Percentiles rank a stretch among this genome's conserved stretches.
These are phyloP conservation scores for Cryptops parisi DNA, from an alignment of 2,888 invertebrate genomes.

Conservation along the genomic window DNA sequence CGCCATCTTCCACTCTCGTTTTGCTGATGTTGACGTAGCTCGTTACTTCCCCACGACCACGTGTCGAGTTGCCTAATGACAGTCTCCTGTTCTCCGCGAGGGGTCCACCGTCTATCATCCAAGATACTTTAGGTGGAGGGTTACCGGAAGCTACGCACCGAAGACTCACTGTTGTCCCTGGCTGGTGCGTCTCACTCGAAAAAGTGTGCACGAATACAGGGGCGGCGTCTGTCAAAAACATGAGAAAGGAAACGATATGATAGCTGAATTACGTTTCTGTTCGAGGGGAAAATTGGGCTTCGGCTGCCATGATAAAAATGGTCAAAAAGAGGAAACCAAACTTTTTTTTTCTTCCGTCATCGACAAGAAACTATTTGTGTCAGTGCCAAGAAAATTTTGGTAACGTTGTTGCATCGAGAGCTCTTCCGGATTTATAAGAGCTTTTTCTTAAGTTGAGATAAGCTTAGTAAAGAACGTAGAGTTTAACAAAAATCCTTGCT, in stretches of 20 bases:
- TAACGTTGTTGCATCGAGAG: no score
- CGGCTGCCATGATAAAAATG: background rate
- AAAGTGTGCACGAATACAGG: constrained; percentile 26
- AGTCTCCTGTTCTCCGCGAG: constrained; percentile 21
- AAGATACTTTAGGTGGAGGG: constrained; percentile 29
- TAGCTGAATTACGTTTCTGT: no score
- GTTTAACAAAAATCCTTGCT: no score
- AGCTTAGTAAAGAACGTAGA: no score
- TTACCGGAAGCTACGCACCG: constrained; percentile 32
- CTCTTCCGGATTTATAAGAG: no score
- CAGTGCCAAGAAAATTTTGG: no score
- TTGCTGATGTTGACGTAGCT: constrained; percentile 26
- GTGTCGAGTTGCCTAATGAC: constrained; percentile 22
- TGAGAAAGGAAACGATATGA: constrained; percentile 1
- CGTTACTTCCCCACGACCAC: constrained; percentile 27
- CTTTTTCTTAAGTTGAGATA: no score
- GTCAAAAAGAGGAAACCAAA: no score
- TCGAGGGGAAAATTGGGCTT: background rate
- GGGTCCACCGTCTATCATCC: constrained; percentile 24
- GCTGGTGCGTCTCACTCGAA: constrained; percentile 26
- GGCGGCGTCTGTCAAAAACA: constrained; percentile 23
- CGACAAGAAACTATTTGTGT: no score
- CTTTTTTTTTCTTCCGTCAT: no score
- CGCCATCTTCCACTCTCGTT: constrained; percentile 23
- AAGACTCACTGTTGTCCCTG: constrained; percentile 28